Base-by-base conservation (phyloP, 1,140 invertebrate genomes). In the Phthorimaea operculella region DNA sequence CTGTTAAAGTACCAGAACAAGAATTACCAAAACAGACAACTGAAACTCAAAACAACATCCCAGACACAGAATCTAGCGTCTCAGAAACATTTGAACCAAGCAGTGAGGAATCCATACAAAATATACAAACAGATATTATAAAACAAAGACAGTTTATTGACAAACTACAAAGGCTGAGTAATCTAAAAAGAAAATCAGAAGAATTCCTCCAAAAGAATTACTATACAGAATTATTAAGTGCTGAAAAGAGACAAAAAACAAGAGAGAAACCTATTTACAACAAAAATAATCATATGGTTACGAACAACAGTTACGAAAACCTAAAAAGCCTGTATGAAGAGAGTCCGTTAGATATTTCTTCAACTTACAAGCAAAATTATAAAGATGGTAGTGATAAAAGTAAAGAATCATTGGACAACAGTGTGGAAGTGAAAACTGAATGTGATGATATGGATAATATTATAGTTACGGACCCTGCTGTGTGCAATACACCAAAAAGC, bases 131-230 rank as follows among this genome's bases (percentile, higher is more conserved):
- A 54, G 73, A 79, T 47, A 56, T 84, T 52, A 44, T 76, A 50
- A 79, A 83, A 68, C 79, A 85, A 60, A 76, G 71, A 55, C 68
- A 85, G 56, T 76, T 85, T 52, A 76, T 85, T 52, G 80, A 85
- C 60, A 80, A 79, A 67, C 55, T 87, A 44, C 82, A 85, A 58
- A 79, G 74, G 60, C 64, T 86, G 48, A 86, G 73, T 61, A 75
- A 71, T 44, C 67, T 86, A 15, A 87, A 87, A 66, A 75, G 85
- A 59, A 87, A 86, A 74, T 86, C 83, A 48, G 82, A 85, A 56
- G 82, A 85, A 54, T 77, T 80, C 50, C 54, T 83, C n/a, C 76
- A 79, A 59, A 85, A 81, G 57, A 83, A 75, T 48, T 83, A 77
- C 56, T 83, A 77, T 59, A 59, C 72, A 39, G 76, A 80, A 45